Evolutionary conservation across 2,113 vertebrate genomes (phyloP), one percentile per base, ranked within the genome.

Genomic region (Coptodon bakossiorum): DNA sequence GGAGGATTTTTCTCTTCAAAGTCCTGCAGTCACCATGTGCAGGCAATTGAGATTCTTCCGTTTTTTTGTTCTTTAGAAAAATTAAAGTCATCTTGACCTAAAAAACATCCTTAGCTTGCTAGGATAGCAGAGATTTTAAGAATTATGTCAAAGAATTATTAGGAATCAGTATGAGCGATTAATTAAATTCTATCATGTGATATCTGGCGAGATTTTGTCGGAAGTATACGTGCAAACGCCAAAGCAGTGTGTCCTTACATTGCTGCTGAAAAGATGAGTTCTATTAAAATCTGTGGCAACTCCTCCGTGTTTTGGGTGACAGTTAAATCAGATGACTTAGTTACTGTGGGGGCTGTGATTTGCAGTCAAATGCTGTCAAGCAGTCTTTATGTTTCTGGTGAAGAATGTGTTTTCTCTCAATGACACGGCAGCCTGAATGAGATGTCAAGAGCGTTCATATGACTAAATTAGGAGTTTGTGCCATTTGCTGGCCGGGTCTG

Each of bases 341-440:
- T 82, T 82, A 68, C 59, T 29, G 38, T 85, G 81, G 40, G 66
- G 73, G 68, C 48, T 54, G 71, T 54, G 78, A 79, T 92, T 88
- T 90, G 81, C 79, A 63, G 86, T 86, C 68, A 88, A 56, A 89
- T 53, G 53, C 84, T 94, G 89, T 93, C 86, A 83, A 52, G 43
- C 38, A 16, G 81, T 83, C 36, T 84, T 89, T 76, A 34, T 54
- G 36, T 68, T 79, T 85, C 61, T 56, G 68, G 27, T 78, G 80
- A 85, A 87, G 83, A 88, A 71, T 83, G 78, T 40, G 29, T 80
- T 86, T 88, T 61, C 80, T 86, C 43, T 73, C 50, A 71, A 10
- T 82, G 87, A 85, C 83, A 73, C 40, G 14, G 80, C 86, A 38
- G 63, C 59, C 78, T 85, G 80, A 92, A 91, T 90, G 68, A 91